Conservation (phyloP, 2,888 invertebrate species). For the Lymantria monacha region DNA sequence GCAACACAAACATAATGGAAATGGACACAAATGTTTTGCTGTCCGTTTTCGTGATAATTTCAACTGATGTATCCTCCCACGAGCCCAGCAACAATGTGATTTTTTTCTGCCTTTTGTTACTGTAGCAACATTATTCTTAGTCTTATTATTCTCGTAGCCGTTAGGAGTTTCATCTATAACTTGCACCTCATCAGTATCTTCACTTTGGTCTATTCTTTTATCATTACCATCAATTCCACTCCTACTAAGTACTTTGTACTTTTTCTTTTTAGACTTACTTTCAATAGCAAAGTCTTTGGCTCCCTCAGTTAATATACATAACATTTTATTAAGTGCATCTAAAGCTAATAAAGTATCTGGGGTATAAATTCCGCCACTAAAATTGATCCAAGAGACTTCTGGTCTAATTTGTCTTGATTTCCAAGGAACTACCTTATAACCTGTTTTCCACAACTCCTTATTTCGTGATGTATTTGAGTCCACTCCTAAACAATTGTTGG, state of each 20-base stretch:
- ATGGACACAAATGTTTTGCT: conserved; percentile 31
- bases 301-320: conserved; percentile 36
- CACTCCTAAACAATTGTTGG: not conserved
- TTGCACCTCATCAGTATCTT: conserved; percentile 7
- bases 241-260: not conserved
- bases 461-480: not conserved
- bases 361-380: conserved; percentile 2
- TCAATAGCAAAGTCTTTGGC: conserved; percentile 6
- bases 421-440: conserved; percentile 8
- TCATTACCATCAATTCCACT: not conserved
- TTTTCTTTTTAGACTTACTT: not conserved
- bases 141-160: not conserved
- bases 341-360: conserved; percentile 39
- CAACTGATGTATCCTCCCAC: conserved; percentile 21
- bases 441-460: not conserved
- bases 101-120: conserved; percentile 3
- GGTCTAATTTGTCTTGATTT: conserved; percentile 9
- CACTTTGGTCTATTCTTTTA: not conserved
- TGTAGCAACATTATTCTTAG: not conserved
- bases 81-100: conserved; percentile 55
- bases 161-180: not conserved
- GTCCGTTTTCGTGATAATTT: conserved; percentile 3
- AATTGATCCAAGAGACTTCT: conserved; percentile 17
- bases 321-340: conserved; percentile 65
- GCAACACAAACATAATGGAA: conserved; percentile 41